Base-by-base conservation (phyloP, 2,888 invertebrate species). In the Conomelus anceps region DNA sequence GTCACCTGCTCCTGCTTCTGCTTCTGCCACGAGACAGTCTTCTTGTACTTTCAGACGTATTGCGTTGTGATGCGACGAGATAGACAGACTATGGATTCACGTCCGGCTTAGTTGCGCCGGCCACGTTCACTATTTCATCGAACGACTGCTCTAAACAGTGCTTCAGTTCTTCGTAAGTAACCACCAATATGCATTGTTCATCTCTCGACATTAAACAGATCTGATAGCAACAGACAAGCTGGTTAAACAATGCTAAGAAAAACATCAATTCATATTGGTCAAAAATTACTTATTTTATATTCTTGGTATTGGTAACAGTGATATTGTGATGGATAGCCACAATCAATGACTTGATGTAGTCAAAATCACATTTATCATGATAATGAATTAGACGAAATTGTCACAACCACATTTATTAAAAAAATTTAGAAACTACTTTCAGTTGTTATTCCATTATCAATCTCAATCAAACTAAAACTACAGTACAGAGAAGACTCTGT, bases 171-270 rank as follows among this genome's bases (percentile, higher is more conserved):
- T 97, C 96, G 93, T 98, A 99, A 90, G 98, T 97, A 91, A 99
- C 99, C 91, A 99, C 98, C 92, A 99, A 94, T 90, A 99, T 96
- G 93, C 98, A 99, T 93, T 98, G 98, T 93, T 98, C 99, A 93
- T 99, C 99, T 91, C 99, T 96, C 1, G 99, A 99, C 96, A 98
- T 98, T 92, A 99, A 94, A 94, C 98, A 98, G 92, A 99, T 97
- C 97, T 97, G 93, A n/a, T 92, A 93, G 91, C 90, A 91, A 89
- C 88, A 87, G 89, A 90, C 89, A 92, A 34, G 34, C 6, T 1
- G 1, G 20, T 89, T 13, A 26, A 4, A 34, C 22, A 87, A 89
- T 17, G 22, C 34, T n/a, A 0, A 22, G 9, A 17, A 11, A 13
- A 11, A n/a, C 63, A 22, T n/a, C 20, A 11, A 88, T 20, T 88